Percentiles rank a stretch among this genome's conserved stretches.
These are phyloP conservation scores for Cryptus viduatorius DNA, from an alignment of 2,888 invertebrate genomes.

Conservation along the genomic window DNA sequence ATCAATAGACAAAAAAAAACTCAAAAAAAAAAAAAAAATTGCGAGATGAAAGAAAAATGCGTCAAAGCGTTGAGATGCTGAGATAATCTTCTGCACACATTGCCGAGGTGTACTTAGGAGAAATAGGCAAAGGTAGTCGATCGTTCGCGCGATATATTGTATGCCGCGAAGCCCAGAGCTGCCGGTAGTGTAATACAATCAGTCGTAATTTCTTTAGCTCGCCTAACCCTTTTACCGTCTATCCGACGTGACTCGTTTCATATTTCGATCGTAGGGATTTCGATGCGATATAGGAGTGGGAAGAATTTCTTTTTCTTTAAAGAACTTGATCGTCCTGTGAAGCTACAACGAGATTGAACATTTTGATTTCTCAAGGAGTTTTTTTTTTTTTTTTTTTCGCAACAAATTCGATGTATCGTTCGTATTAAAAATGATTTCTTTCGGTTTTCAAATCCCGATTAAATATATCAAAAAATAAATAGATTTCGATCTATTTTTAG, in stretches of 20 bases:
- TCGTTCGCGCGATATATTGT: conserved; percentile 56
- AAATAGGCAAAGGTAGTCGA: conserved; percentile 42
- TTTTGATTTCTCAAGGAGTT: conserved; percentile 6
- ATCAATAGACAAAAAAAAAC: background rate
- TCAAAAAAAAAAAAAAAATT: conserved; percentile 28
- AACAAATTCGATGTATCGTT: background rate
- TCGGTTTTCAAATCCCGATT: background rate
- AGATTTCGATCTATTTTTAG: too few species aligned
- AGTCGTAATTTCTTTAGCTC: conserved; percentile 67
- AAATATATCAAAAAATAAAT: too few species aligned
- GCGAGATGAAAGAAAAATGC: conserved; percentile 43
- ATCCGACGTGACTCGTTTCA: conserved; percentile 57
- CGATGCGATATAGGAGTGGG: conserved; percentile 12
- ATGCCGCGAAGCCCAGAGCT: conserved; percentile 15
- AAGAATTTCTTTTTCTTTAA: conserved; percentile 22
- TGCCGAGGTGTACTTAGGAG: conserved; percentile 17
- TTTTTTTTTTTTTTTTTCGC: background rate
- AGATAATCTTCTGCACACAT: conserved; percentile 48
- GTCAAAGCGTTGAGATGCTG: conserved; percentile 47
- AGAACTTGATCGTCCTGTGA: conserved; percentile 13
- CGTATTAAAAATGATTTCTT: too few species aligned
- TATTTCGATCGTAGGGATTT: conserved; percentile 65
- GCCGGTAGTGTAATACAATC: conserved; percentile 66
- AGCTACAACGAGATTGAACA: background rate
- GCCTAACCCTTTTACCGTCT: conserved; percentile 50